Base-by-base conservation (phyloP, 2,797 vertebrate species). In the Hemitrygon akajei region DNA sequence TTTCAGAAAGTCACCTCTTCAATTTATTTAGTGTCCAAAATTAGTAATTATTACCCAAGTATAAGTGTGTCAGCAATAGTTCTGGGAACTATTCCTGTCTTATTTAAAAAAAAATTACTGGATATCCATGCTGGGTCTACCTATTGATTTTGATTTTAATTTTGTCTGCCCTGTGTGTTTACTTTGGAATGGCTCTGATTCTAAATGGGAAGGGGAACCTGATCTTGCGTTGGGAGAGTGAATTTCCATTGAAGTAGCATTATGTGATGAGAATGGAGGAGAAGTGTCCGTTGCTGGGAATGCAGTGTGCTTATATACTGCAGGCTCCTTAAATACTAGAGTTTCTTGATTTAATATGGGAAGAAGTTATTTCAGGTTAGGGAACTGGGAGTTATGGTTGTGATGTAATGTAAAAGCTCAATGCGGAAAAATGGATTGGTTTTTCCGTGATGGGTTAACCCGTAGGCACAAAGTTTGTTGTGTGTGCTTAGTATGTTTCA, bases 111-210 rank as follows among this genome's bases (percentile, higher is more conserved):
- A 58, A 3, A 9, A 40, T 58, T 60, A 30, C 84, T n/a, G 22
- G 81, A 47, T 58, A 14, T 86, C 4, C 11, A 25, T n/a, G n/a
- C 84, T 87, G 58, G 12, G 27, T 87, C 84, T 27, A 16, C 4
- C 58, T 87, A 11, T 16, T 89, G 86, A 89, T 89, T 89, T 16
- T 89, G 86, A 89, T 89, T 89, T 89, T 87, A 87, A 34, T 34
- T 89, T 89, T 89, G 30, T 66, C 5, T 7, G 16, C 0, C 2
- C 7, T 16, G 14, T 34, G 25, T n/a, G 4, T 89, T 10, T 89
- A 6, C 16, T 89, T 30, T 63, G 47, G 25, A 60, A 86, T 63
- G 84, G 1, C 84, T 84, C 40, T 16, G 84, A 60, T 60, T 63
- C 66, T 34, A 89, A 89, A 34, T 16, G 66, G 4, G 4, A 30